phyloP scores from a whole-genome alignment of 2,113 vertebrate species.

The Calonectris borealis region DNA sequence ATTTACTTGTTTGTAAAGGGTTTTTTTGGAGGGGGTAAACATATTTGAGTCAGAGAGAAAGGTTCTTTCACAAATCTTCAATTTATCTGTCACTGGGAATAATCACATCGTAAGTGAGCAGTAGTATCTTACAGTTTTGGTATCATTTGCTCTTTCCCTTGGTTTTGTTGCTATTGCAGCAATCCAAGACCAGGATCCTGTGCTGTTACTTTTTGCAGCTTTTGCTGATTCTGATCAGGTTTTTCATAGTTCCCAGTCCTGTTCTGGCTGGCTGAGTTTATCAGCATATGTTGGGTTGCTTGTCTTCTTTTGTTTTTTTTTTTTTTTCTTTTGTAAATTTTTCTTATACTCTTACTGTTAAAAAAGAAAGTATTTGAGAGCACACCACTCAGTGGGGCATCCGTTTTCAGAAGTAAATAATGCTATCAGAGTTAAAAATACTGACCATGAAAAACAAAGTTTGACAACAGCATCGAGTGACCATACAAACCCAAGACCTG shows the following conservation, averaged over 20 bases:
- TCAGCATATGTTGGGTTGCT: neutral
- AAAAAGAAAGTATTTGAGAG: neutral
- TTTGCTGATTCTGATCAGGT: neutral
- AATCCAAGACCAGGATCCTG: neutral
- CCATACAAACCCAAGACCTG: neutral
- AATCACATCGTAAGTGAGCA: neutral
- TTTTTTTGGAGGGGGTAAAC: fast-evolving
- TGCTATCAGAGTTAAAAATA: neutral
- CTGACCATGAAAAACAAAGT: neutral
- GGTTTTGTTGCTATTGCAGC: neutral
- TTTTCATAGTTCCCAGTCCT: neutral
- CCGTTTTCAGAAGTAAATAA: neutral
- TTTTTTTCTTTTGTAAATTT: neutral
- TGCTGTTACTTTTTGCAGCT: neutral
- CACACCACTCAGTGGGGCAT: neutral
- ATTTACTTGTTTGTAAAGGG: neutral
- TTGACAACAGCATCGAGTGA: neutral
- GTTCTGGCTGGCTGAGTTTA: neutral
- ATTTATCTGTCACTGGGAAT: neutral
- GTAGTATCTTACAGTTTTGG: neutral
- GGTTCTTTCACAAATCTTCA: neutral
- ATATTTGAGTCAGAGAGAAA: neutral
- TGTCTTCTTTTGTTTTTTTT: neutral
- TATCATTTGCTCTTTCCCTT: neutral
- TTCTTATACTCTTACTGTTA: neutral